Evolutionary conservation across 2,888 invertebrate species (phyloP).

Genomic region (Clostera curtula): DNA sequence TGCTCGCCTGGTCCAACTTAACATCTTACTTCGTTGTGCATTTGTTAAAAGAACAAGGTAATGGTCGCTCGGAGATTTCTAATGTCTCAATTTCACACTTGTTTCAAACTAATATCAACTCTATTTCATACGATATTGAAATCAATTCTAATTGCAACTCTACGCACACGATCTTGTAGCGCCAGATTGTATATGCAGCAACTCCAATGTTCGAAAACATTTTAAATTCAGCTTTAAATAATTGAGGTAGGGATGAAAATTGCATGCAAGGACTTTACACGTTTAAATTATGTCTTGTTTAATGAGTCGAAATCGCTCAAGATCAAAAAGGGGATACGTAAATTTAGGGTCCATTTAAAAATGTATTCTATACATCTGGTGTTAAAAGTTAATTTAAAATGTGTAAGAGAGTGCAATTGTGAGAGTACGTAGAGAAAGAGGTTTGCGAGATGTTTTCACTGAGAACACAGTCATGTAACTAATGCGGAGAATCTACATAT

Average conservation of each 20-base stretch:
- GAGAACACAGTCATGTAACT: slow-evolving; percentile 73
- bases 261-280: slow-evolving; percentile 24
- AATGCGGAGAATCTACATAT: slow-evolving; percentile 74
- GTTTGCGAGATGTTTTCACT: slow-evolving; percentile 69
- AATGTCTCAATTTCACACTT: slow-evolving; percentile 66
- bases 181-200: slow-evolving; percentile 34
- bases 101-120: slow-evolving; percentile 28
- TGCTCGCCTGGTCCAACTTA: slow-evolving; percentile 57
- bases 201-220: slow-evolving; percentile 15
- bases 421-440: slow-evolving; percentile 12
- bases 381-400: slow-evolving; percentile 24
- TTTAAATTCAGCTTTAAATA: slow-evolving; percentile 32
- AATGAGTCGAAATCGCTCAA: slow-evolving; percentile 56
- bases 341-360: slow-evolving; percentile 7
- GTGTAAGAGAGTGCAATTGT: slow-evolving; percentile 16
- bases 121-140: slow-evolving; percentile 18
- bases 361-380: slow-evolving; percentile 1
- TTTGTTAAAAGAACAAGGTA: slow-evolving; percentile 73
- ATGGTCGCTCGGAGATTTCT: slow-evolving; percentile 68
- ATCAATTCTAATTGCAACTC: slow-evolving; percentile 25
- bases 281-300: slow-evolving; percentile 74
- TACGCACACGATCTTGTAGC: slow-evolving; percentile 40
- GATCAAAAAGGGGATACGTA: slow-evolving; percentile 23
- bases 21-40: slow-evolving; percentile 71
- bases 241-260: slow-evolving; percentile 32